These are phyloP conservation scores for Podabrus alpinus DNA, from an alignment of 2,888 invertebrate genomes.

Conservation along the genomic window DNA sequence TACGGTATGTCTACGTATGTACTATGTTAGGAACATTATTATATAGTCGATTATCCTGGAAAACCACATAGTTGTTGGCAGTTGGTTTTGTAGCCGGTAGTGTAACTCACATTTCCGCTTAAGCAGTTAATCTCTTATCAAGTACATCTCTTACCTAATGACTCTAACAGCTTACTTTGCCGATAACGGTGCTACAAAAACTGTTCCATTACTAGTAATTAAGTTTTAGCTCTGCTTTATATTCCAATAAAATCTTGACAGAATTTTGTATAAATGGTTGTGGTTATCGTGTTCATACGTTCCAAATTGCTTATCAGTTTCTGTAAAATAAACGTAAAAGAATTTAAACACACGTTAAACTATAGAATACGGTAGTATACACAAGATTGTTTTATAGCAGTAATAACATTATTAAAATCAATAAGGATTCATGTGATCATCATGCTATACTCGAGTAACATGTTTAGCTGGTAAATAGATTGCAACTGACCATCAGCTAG, in stretches of 20 bases:
- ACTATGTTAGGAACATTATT: not conserved
- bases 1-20: no score
- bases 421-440: no score
- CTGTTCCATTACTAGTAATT: slow-evolving; percentile 11
- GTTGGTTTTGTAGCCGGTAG: slow-evolving; percentile 13
- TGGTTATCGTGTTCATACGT: not conserved
- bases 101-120: slow-evolving; percentile 21
- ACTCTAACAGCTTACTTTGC: slow-evolving; percentile 25
- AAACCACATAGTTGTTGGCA: slow-evolving; percentile 11
- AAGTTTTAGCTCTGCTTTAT: slow-evolving; percentile 12
- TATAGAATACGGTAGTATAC: no score
- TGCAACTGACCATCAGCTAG: no score
- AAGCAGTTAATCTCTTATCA: slow-evolving; percentile 27
- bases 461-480: no score
- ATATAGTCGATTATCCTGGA: slow-evolving; percentile 2
- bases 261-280: slow-evolving; percentile 7
- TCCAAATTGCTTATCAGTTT: not conserved
- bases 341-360: no score
- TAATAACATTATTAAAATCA: not conserved
- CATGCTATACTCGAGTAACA: no score
- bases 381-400: no score
- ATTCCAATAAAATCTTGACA: slow-evolving; percentile 4
- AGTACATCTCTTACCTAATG: slow-evolving; percentile 22
- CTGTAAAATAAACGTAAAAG: not conserved
- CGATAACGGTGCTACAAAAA: slow-evolving; percentile 19